Percentiles rank a stretch among this genome's conserved stretches.
phyloP scores from a whole-genome alignment of 2,888 invertebrate genomes.

The Chaetogeoica ovagalla region DNA sequence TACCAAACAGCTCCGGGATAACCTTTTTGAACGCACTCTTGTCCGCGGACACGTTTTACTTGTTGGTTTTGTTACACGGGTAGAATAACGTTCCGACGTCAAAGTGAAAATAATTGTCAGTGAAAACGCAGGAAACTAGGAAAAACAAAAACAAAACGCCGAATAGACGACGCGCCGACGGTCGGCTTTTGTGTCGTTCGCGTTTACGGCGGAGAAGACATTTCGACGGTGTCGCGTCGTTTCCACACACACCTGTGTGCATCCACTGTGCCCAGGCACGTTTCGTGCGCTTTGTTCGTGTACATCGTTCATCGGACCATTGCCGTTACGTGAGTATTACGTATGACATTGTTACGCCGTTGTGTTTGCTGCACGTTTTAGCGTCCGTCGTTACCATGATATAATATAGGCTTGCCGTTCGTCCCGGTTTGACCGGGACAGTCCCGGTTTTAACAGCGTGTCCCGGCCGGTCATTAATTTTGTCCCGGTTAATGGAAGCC shows the following conservation, averaged over 20 bases:
- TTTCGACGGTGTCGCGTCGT: not conserved
- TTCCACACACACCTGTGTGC: no score
- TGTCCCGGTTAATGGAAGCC: no score
- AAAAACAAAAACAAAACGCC: not conserved
- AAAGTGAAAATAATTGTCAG: slow-evolving; percentile 10
- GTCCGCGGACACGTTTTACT: slow-evolving; percentile 6
- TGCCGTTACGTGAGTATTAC: slow-evolving; percentile 1
- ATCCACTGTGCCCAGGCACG: not conserved
- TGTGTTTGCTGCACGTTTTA: no score
- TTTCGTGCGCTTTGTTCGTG: not conserved
- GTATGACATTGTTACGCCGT: not conserved
- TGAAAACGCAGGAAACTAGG: slow-evolving; percentile 17
- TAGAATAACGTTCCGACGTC: slow-evolving; percentile 1
- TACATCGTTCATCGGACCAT: not conserved
- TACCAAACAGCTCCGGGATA: no score
- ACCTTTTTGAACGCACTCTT: no score
- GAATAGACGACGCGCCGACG: no score
- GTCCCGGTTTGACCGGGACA: no score
- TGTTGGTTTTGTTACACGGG: slow-evolving; percentile 33
- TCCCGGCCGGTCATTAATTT: no score
- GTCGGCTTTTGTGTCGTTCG: not conserved
- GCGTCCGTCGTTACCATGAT: no score
- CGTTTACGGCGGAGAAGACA: not conserved
- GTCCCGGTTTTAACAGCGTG: no score
- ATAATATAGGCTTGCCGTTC: no score